Conservation (phyloP, 1,140 invertebrate species). For the Antheraea pernyi region DNA sequence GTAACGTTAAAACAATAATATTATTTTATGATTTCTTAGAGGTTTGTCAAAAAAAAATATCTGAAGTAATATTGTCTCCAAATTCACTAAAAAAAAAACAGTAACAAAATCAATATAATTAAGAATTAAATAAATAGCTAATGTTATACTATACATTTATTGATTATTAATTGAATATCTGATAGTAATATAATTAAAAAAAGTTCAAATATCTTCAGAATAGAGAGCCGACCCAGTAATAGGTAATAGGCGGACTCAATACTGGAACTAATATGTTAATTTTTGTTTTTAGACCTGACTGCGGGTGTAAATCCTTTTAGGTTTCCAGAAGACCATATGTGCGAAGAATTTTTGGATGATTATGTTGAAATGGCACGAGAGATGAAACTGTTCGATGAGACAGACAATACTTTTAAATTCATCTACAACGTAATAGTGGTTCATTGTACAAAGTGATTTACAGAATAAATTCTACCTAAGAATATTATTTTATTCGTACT, state of each 20-base stretch:
- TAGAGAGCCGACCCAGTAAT: too few species aligned
- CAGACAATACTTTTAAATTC: not conserved
- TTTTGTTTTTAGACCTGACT: not conserved
- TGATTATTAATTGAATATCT: too few species aligned
- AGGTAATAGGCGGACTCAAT: not conserved
- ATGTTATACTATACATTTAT: too few species aligned
- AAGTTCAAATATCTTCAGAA: too few species aligned
- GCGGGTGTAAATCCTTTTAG: not conserved
- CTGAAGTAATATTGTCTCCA: too few species aligned
- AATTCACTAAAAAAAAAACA: too few species aligned
- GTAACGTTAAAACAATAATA: too few species aligned
- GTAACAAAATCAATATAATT: too few species aligned
- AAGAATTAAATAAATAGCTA: too few species aligned
- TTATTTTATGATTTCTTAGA: too few species aligned
- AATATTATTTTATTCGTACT: not conserved
- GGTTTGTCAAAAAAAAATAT: too few species aligned
- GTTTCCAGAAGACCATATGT: not conserved
- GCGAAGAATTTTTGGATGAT: conserved; percentile 8
- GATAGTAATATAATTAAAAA: too few species aligned
- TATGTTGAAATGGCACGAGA: conserved; percentile 4
- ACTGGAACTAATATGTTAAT: not conserved
- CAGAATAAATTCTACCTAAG: not conserved
- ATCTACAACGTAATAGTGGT: not conserved
- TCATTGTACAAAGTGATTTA: conserved; percentile 1
- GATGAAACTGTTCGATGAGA: not conserved